Base-by-base conservation (phyloP, 1,140 invertebrate genomes). In the Solenopsis invicta region DNA sequence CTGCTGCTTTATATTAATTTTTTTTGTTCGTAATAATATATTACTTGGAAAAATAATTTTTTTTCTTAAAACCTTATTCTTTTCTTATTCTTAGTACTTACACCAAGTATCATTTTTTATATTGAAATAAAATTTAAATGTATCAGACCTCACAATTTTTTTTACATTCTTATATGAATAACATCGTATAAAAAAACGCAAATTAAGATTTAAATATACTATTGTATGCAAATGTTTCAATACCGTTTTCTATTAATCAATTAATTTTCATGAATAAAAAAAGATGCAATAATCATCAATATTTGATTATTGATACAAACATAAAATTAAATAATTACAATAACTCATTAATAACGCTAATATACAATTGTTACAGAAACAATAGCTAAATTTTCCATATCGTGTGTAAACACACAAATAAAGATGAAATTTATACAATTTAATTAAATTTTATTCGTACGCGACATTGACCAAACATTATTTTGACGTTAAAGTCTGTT, bases 401-500 rank as follows among this genome's bases (percentile, higher is more conserved):
- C 21, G 10, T 1, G n/a, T n/a, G 13, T 37, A n/a, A 72, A 72
- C 13, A 21, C 52, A 18, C 9, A 13, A 80, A 80, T 52, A 80
- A 71, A 69, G 34, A 45, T 45, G 24, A 24, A 29, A 72, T 74
- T 56, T 41, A 34, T 52, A 34, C 16, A 72, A 74, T 61, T 74
- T 61, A 34, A 37, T 82, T 41, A 84, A 61, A 61, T 54, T 74
- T 37, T 9, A 37, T 50, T 61, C 54, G 24, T n/a, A 37, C 34
- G 67, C 67, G n/a, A 54, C 24, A 52, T 41, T 66, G 50, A 61
- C 18, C 24, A 48, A 74, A 84, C 37, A 62, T 62, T 74, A 24
- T 18, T 84, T 61, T 37, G 24, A 45, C 18, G 61, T 82, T 52
- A 74, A 84, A 84, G 41, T 3, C 69, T 10, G 54, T 50, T 84